These are phyloP conservation scores for Takifugu rubripes DNA, from an alignment of 2,797 vertebrate species.

Conservation along the genomic window DNA sequence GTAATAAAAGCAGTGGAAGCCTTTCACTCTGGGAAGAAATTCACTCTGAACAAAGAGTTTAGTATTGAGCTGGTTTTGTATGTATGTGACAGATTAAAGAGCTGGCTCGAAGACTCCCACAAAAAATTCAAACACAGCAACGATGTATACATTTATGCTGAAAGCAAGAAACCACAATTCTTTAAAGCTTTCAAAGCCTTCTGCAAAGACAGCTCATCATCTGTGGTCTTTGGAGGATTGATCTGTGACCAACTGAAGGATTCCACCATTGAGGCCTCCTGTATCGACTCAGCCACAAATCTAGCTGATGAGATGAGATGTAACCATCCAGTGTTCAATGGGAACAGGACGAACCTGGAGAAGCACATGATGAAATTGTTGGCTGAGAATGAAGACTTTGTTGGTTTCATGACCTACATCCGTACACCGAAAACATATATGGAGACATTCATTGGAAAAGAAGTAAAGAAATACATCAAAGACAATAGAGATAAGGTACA, in stretches of 20 bases:
- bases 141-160: constrained; percentile 8
- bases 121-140: not conserved
- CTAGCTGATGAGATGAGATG: constrained; percentile 16
- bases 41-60: constrained; percentile 35
- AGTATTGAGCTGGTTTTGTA: constrained; percentile 37
- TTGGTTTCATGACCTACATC: constrained; percentile 33
- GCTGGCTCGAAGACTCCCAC: constrained; percentile 19
- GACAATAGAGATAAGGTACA: constrained; percentile 10
- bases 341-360: constrained; percentile 37
- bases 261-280: constrained; percentile 23
- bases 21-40: constrained; percentile 7
- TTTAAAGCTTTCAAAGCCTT: constrained; percentile 34
- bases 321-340: constrained; percentile 32
- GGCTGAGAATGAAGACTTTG: constrained; percentile 31
- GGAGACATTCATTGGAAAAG: constrained; percentile 33
- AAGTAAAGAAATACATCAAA: constrained; percentile 31
- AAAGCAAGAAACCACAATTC: constrained; percentile 20
- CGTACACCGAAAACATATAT: not conserved
- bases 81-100: constrained; percentile 7
- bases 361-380: constrained; percentile 42
- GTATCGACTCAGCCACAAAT: constrained; percentile 25
- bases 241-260: constrained; percentile 33
- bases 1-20: not conserved
- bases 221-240: constrained; percentile 38
- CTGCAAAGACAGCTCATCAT: constrained; percentile 37